A percentile compares a stretch with the other conserved stretches of the same genome.
Evolutionary conservation across 2,113 vertebrate species (phyloP).

Genomic region (Entelurus aequoreus): DNA sequence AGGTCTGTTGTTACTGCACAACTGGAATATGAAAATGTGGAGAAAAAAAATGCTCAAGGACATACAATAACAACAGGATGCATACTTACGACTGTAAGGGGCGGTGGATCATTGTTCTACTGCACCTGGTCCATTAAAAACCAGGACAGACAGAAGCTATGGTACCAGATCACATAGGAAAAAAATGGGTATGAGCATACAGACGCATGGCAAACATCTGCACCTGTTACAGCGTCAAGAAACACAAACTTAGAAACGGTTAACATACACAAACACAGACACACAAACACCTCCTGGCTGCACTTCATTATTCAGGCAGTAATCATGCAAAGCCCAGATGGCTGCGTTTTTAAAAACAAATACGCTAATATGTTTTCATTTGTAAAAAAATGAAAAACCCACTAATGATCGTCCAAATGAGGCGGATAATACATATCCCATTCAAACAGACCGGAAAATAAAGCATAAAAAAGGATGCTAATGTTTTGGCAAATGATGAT

Average conservation of each 20-base stretch:
- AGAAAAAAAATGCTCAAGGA: slow-evolving; percentile 40
- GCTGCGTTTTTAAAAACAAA: neutral
- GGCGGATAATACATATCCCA: slow-evolving; percentile 2
- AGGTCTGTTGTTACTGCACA: slow-evolving; percentile 10
- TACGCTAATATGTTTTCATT: slow-evolving; percentile 3
- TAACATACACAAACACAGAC: neutral
- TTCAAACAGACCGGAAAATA: neutral
- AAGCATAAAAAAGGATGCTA: neutral
- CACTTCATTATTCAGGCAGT: neutral
- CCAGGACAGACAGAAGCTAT: slow-evolving; percentile 59
- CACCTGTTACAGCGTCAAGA: slow-evolving; percentile 33
- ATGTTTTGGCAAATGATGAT: neutral
- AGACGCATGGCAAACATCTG: slow-evolving; percentile 55
- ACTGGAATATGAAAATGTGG: slow-evolving; percentile 11
- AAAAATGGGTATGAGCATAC: slow-evolving; percentile 3
- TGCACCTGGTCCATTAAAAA: slow-evolving; percentile 60
- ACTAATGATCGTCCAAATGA: neutral
- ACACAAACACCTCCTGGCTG: no score
- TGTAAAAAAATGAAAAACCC: neutral
- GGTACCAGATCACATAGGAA: slow-evolving; percentile 39
- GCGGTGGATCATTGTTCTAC: slow-evolving; percentile 42
- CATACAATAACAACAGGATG: slow-evolving; percentile 13
- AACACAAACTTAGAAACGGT: neutral
- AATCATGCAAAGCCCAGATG: neutral
- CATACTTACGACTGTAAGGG: neutral